These are phyloP conservation scores for Harpalus rufipes DNA, from an alignment of 2,888 invertebrate species.

Conservation along the genomic window DNA sequence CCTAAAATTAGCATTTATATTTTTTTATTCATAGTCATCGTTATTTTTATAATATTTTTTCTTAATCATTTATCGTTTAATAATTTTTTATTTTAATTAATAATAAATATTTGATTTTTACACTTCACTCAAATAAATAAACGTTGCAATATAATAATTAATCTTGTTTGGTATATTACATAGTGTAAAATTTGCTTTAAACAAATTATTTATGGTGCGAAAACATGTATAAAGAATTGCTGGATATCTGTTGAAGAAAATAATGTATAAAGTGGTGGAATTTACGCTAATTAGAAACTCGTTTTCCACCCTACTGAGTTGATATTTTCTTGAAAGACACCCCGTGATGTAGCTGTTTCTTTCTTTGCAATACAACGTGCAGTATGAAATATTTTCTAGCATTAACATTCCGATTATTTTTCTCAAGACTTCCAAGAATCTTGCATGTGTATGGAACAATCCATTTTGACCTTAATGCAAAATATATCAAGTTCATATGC, in stretches of 20 bases:
- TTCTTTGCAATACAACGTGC: background rate
- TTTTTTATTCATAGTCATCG: too few relatives aligned
- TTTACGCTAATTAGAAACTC: constrained; percentile 25
- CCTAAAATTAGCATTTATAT: too few relatives aligned
- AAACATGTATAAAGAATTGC: constrained; percentile 20
- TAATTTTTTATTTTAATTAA: too few relatives aligned
- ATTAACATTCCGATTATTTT: constrained; percentile 26
- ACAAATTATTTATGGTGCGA: constrained; percentile 25
- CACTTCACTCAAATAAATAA: too few relatives aligned
- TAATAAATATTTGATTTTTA: too few relatives aligned
- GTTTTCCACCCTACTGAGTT: constrained; percentile 19
- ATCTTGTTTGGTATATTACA: too few relatives aligned
- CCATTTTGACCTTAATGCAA: constrained; percentile 39
- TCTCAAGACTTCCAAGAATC: background rate
- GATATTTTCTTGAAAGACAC: constrained; percentile 6
- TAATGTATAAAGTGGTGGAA: constrained; percentile 18
- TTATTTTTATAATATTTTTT: too few relatives aligned
- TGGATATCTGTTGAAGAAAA: background rate
- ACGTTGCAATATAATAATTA: too few relatives aligned
- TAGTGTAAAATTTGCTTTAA: background rate
- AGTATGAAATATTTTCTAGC: constrained; percentile 29
- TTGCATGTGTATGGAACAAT: constrained; percentile 24
- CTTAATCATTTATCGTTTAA: too few relatives aligned
- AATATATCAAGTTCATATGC: constrained; percentile 42
- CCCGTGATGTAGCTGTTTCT: constrained; percentile 10